Percentiles rank a stretch among this genome's conserved stretches.
Conservation (phyloP, 2,888 invertebrate species). For the Napeogenes inachia region DNA sequence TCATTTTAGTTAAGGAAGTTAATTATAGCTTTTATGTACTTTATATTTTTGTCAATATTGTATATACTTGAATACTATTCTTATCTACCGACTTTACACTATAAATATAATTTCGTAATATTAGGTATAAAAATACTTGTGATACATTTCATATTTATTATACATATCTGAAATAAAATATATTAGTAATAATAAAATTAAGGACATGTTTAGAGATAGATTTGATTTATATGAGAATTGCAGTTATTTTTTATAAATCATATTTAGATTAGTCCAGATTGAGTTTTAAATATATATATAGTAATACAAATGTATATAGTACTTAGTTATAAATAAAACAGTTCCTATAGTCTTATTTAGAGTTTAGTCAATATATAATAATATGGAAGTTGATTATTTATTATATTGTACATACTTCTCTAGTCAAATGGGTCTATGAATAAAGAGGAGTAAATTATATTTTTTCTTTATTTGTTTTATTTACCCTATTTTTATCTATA, state of each 20-base stretch:
- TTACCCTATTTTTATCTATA: neutral
- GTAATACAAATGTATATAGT: slow-evolving; percentile 12
- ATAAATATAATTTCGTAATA: neutral
- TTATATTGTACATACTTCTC: slow-evolving; percentile 54
- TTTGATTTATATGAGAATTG: no score
- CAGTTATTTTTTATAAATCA: no score
- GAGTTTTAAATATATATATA: no score
- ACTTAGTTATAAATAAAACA: slow-evolving; percentile 33
- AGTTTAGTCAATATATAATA: slow-evolving; percentile 11
- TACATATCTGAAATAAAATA: no score
- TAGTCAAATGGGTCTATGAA: slow-evolving; percentile 67
- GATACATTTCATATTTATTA: no score
- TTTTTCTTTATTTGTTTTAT: neutral
- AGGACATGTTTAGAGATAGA: no score
- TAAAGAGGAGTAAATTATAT: slow-evolving; percentile 58
- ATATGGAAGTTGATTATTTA: slow-evolving; percentile 55
- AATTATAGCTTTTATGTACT: neutral
- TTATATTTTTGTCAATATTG: neutral
- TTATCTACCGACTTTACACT: no score
- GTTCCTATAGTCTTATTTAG: slow-evolving; percentile 47
- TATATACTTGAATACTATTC: neutral
- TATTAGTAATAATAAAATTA: no score
- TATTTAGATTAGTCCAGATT: no score
- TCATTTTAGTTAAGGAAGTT: neutral
- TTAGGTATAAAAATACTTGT: no score